A percentile compares a stretch with the other conserved stretches of the same genome.
Conservation (phyloP, 2,797 vertebrate genomes). For the Rachycentron canadum region DNA sequence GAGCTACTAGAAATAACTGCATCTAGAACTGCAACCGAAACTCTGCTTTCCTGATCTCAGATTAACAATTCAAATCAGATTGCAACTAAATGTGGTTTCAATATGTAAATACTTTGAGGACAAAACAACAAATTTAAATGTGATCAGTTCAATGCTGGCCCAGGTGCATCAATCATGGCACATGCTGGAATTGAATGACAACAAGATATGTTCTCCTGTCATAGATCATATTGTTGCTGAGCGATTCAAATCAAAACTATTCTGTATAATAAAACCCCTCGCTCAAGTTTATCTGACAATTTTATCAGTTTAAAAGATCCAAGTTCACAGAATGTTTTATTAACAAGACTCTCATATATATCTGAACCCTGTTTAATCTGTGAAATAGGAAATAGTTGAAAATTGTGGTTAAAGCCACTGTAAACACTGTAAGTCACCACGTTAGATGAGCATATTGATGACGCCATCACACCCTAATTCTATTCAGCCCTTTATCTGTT, state of each 20-base stretch:
- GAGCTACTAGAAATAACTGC: constrained; percentile 52
- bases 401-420: too few species aligned
- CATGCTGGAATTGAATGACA: background rate
- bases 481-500: too few species aligned
- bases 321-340: too few species aligned
- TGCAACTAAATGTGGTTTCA: background rate
- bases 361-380: too few species aligned
- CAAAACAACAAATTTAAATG: background rate
- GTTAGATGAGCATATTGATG: too few species aligned
- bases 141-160: background rate
- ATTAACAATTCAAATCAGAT: too few species aligned
- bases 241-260: too few species aligned
- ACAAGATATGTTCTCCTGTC: background rate
- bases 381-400: too few species aligned
- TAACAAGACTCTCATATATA: too few species aligned
- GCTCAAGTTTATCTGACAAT: background rate
- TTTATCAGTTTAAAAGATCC: background rate
- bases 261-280: background rate
- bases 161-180: background rate
- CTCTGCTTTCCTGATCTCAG: background rate
- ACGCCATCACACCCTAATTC: too few species aligned
- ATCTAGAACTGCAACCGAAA: constrained; percentile 77
- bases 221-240: background rate
- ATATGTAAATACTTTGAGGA: too few species aligned
- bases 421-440: too few species aligned